Evolutionary conservation across 2,888 invertebrate genomes (phyloP), one percentile per base, ranked within the genome.

Genomic region (Polia nebulosa): DNA sequence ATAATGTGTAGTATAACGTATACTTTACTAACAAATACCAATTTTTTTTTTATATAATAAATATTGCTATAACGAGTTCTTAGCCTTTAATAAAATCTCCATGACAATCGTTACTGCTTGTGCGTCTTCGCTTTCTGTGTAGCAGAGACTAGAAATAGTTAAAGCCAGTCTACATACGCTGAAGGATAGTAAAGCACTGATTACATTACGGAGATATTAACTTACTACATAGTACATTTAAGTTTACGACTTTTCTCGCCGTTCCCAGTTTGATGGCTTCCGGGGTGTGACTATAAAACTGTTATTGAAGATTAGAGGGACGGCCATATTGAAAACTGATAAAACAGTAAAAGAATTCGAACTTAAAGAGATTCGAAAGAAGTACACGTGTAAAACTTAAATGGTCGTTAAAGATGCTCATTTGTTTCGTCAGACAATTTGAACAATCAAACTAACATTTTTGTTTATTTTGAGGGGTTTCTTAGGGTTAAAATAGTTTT

Each of bases 201-300:
- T 78, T 59, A 57, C 73, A 60, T 65, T 52, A 32, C 59, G n/a
- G 22, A 62, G 51, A 78, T 72, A 78, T 72, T 78, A 72, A 76
- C 72, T 72, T 76, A 59, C 63, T 77, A 71, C 51, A 53, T 69
- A 59, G 49, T 77, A 71, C 41, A 44, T 78, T 65, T 57, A 61
- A 65, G 47, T 60, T 60, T 65, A 75, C 32, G 60, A 64, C 49
- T 47, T 51, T 53, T 32, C 27, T 32, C 57, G 17, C 49, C 59
- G 41, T 72, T 34, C 6, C 8, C 36, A 17, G 15, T 60, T 75
- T 63, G 45, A 41, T 78, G 15, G 51, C 44, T 60, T 58, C 64
- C 59, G 51, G 78, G 49, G 20, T 17, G 34, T 29, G 22, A 29
- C n/a, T 36, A 22, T 63, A 29, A 25, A 56, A 45, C 32, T 59